Base-by-base conservation (phyloP, 2,888 invertebrate species). In the Caenorhabditis sp. region DNA sequence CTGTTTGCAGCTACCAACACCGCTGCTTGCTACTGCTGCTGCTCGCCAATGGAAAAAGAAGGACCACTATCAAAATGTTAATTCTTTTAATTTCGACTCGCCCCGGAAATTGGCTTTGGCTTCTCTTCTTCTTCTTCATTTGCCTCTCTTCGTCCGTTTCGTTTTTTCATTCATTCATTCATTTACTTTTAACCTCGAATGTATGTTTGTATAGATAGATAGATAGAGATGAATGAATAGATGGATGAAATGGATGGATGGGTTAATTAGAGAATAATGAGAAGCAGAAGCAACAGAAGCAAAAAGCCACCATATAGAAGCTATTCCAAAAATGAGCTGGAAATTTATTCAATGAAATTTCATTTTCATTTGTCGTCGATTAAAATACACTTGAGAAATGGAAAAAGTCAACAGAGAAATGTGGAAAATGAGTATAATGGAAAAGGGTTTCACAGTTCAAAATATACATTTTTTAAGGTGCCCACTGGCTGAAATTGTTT, bases 61-160 rank as follows among this genome's bases (percentile, higher is more conserved):
- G 67, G 63, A 61, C 64, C 69, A 65, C 65, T 71, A 71, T 71
- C 70, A 71, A 71, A 71, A 71, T 71, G 70, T 71, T 67, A 71
- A 71, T 70, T 68, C 65, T 57, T 56, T 67, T 70, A 53, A 27
- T 43, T 26, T 49, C 53, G 20, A n/a, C 23, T 17, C 12, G 27
- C 56, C 49, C 59, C 49, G 43, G 43, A 43, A 43, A 43, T 36
- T 70, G 66, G 56, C 58, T 58, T 21, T 53, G 31, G 31, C 31
- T 31, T 31, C 31, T 56, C 63, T 52, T 56, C 65, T 64, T 60
- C 66, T 66, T 72, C 60, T 50, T 60, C 70, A 60, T 63, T 59
- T 59, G 49, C 63, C 67, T 63, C 59, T 63, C 63, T 69, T 69
- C 70, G 58, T 56, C 62, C 67, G 60, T 71, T 66, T 61, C 63